Base-by-base conservation (phyloP, 2,113 vertebrate species). In the Halcyon senegalensis region DNA sequence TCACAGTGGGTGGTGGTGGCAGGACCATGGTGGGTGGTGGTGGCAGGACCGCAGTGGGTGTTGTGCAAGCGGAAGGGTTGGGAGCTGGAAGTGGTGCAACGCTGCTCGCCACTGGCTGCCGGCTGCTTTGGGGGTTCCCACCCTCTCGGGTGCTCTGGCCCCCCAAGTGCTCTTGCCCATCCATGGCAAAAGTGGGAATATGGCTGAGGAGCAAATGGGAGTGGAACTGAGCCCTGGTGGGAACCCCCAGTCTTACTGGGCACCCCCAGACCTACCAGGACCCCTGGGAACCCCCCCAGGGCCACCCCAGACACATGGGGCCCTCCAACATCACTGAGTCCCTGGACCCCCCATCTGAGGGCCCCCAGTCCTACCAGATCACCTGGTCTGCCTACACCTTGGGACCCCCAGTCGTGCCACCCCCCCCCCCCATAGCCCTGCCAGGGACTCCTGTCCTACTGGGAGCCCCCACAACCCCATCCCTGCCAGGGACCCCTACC, bases 41-140 rank as follows among this genome's bases (percentile, higher is more conserved):
- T 50, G 48, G 21, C 23, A 24, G 24, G 17, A 17, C 24, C 31
- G 12, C 20, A 28, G 48, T 6, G 3, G 59, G 19, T 0, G 4
- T 62, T 63, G 51, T 58, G 84, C 70, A 86, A 91, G 76, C 1
- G 2, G 72, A 79, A 70, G 23, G 44, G 41, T 58, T 33, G 15
- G 0, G 9, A 13, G 30, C 46, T 59, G 74, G 74, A 18, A 19
- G 18, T 35, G 90, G n/a, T 44, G 89, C 63, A n/a, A 63, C 1
- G 2, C 44, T 27, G 3, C 66, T 28, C 1, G 3, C 1, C 2
- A 3, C 0, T 18, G 0, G 23, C 66, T 6, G 44, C 1, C 5
- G 56, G 8, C 8, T 8, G 77, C 0, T 1, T 10, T 0, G 0
- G 35, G 44, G 37, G 17, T 5, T 77, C n/a, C 82, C 39, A 5